Evolutionary conservation across 2,888 invertebrate species (phyloP), one percentile per base, ranked within the genome.

Genomic region (Digitonthophagus gazella): DNA sequence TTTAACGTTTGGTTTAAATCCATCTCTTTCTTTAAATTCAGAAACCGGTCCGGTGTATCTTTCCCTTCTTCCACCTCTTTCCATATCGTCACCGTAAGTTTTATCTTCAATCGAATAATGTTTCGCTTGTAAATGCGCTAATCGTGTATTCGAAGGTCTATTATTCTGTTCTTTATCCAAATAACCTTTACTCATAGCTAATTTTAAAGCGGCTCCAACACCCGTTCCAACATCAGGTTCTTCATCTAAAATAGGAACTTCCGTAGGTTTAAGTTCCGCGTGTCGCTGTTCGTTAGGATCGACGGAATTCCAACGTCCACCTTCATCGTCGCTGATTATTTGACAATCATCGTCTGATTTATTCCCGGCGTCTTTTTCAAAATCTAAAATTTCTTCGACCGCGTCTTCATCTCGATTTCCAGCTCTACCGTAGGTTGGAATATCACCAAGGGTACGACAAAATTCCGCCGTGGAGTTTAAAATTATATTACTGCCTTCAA

Each of bases 381-480:
- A 73, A 64, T 77, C 78, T 87, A 89, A 74, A 2, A 86, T 85
- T 44, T 44, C 28, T 67, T 90, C 89, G 74, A 92, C 92, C 2
- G 65, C 65, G 28, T 65, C 70, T 78, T 93, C 92, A 78, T 96
- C 95, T 28, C 96, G 86, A 84, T 96, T 96, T 28, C 96, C 96
- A 15, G 95, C 91, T 81, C 91, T 91, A 14, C 96, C 97, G 80
- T 96, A 96, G 0, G 96, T 96, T 68, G 97, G 97, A 77, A 97
- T 96, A 81, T 97, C 97, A 0, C 97, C 83, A 4, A 98, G 86
- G 61, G 96, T 96, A 76, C 97, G 90, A 80, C 98, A 98, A 85
- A 98, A 98, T 86, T 98, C 98, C 0, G 97, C 97, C 0, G 97
- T 97, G 0, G 96, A 91, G 85, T 98, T 96, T 67, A 98, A 84